Base-by-base conservation (phyloP, 30 jellyfish, hydroid and myxozoan species). In the Hydractinia echinata region DNA sequence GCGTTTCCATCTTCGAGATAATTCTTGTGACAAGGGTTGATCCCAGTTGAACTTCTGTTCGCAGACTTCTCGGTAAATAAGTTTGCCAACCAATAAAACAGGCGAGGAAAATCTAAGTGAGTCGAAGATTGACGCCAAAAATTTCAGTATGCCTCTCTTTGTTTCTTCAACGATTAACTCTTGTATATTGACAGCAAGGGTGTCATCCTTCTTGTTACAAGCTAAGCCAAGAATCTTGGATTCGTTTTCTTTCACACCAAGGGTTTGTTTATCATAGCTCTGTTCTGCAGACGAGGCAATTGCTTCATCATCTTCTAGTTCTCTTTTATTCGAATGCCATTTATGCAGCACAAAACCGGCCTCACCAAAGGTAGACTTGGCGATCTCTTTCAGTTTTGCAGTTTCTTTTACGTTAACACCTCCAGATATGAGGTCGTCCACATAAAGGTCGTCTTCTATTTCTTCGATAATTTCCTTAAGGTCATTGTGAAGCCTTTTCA, bases 41-140 rank as follows among this genome's bases (percentile, higher is more conserved):
- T 89, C 95, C 96, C 96, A 84, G 66, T 76, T 51, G 49, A 89
- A 14, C 77, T 89, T 89, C 58, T 66, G 55, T 6, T 85, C 93
- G 69, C 95, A 89, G 9, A 84, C 72, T 13, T 89, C 88, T 70
- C 92, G 53, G 76, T 76, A 76, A 5, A 78, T 64, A 54, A 78
- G 66, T 79, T 79, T 89, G 4, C 87, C 95, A 11, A 84, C n/a
- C 72, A 88, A 60, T 48, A 19, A 21, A 8, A 66, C 52, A 9
- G 96, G 91, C 56, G 96, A 78, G 30, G 82, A 87, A 16, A 84
- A 39, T 10, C 95, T 95, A 49, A 84, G 76, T 7, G 95, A 89
- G 67, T 85, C 94, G n/a, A n/a, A n/a, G n/a, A 48, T 83, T 53
- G 86, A 79, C 48, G 93, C 92, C 4, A 88, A 54, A 72, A 50